These are phyloP conservation scores for Carcina quercana DNA, from an alignment of 2,888 invertebrate species.

Conservation along the genomic window DNA sequence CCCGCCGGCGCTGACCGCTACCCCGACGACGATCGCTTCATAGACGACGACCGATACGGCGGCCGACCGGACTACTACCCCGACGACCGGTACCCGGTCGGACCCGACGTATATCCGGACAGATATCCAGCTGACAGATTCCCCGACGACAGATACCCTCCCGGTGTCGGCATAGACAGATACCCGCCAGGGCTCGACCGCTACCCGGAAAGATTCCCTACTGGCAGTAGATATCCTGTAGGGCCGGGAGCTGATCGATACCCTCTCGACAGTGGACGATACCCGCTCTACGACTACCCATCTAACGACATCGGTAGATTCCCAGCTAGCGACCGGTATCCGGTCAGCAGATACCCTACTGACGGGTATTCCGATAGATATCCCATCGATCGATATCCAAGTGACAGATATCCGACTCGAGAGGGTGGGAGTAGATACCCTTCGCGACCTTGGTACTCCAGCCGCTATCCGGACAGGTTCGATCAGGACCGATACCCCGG, in stretches of 20 bases:
- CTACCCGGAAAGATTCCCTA: slow-evolving; percentile 67
- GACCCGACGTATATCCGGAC: slow-evolving; percentile 61
- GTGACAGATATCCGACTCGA: slow-evolving; percentile 48
- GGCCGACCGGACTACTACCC: slow-evolving; percentile 67
- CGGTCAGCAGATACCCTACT: slow-evolving; percentile 53
- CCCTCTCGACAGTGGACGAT: slow-evolving; percentile 53
- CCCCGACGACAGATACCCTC: slow-evolving; percentile 66
- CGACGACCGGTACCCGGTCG: slow-evolving; percentile 74
- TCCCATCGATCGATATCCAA: slow-evolving; percentile 44
- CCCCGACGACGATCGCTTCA: slow-evolving; percentile 69
- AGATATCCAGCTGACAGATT: slow-evolving; percentile 49
- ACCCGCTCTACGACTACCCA: slow-evolving; percentile 38
- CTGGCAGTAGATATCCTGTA: slow-evolving; percentile 46
- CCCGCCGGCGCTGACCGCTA: slow-evolving; percentile 63
- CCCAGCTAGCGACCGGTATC: slow-evolving; percentile 49
- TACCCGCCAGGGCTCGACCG: slow-evolving; percentile 57
- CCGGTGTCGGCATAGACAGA: slow-evolving; percentile 46
- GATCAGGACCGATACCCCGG: slow-evolving; percentile 57
- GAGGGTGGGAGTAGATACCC: slow-evolving; percentile 45
- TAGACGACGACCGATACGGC: slow-evolving; percentile 63
- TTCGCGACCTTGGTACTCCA: slow-evolving; percentile 39
- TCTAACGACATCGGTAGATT: slow-evolving; percentile 49
- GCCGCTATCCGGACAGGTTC: slow-evolving; percentile 66
- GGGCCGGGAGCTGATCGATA: slow-evolving; percentile 45
- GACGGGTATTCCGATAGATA: slow-evolving; percentile 51